Evolutionary conservation across 2,113 vertebrate genomes (phyloP), one percentile per base, ranked within the genome.

Genomic region (Talpa occidentalis): DNA sequence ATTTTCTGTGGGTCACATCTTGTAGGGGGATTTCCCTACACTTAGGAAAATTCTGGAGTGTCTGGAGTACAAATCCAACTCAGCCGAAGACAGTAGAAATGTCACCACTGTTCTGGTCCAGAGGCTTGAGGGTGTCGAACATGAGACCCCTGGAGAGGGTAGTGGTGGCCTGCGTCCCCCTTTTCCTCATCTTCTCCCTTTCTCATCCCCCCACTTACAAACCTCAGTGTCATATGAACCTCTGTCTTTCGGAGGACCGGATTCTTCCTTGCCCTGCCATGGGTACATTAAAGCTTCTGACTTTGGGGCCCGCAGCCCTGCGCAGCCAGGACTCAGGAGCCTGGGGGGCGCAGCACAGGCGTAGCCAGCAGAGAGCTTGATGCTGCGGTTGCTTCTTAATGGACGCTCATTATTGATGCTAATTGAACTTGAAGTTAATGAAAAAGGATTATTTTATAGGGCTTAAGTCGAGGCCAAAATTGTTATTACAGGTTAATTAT

Each of bases 381-480:
- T 85, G 93, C 94, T 94, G 26, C 32, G 86, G 95, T 96, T 96
- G 94, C 96, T 98, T 98, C 94, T 97, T 97, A 97, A 95, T 88
- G 94, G 97, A 74, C 0, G 26, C 93, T 98, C 92, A 93, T 98
- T 98, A 98, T 95, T 98, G 97, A 97, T 97, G 96, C 96, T 98
- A 98, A 98, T 98, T 98, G 98, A 98, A 98, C 96, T 98, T 97
- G 98, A 98, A 98, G 96, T 97, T 98, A 98, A 98, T 98, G 98
- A 98, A 98, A 98, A 97, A 98, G 93, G 95, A 98, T 98, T 98
- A 97, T 97, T 98, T 98, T 98, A 97, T 94, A 97, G 95, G 96
- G 94, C 97, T 98, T 96, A 94, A 97, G 97, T 97, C n/a, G 74
- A 98, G 97, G 97, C 97, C 97, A 97, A 97, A 97, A 95, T 97